Evolutionary conservation across 2,888 invertebrate species (phyloP), one percentile per base, ranked within the genome.

Genomic region (Plebejus argus): DNA sequence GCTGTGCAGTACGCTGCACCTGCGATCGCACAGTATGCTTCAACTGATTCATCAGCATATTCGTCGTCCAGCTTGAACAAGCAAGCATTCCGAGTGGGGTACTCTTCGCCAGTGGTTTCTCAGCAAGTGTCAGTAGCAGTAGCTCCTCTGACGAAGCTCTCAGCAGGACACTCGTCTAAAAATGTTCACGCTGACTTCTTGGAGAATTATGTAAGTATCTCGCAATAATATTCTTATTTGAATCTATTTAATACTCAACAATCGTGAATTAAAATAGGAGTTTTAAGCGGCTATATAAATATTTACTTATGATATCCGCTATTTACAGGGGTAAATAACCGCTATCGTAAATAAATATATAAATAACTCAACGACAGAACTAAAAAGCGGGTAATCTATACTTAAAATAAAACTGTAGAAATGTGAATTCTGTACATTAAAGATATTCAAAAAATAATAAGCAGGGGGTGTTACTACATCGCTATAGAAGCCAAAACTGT

Each of bases 171-270:
- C 23, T 85, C 89, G 23, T 88, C 89, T 28, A 95, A 95, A 86
- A 94, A 95, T 82, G 93, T 95, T n/a, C 94, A 95, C 82, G 91
- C 93, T 15, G 95, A 95, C 78, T 95, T 96, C 85, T 85, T 95
- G 83, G 95, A 96, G 85, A 95, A 96, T 84, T 96, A 95, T 85
- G 96, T 96, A 86, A 95, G 95, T 94, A 23, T 7, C 2, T 18
- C n/a, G n/a, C n/a, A n/a, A n/a, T 6, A 45, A 49, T 56, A 23
- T 7, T 23, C 12, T 61, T 3, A 12, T 61, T 61, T 3, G 3
- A 45, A 39, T 39, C 6, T n/a, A n/a, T n/a, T n/a, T 0, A 10
- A 23, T 61, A 61, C 10, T 12, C 12, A 23, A 23, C 1, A 23
- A 20, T 23, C 12, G 18, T 33, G n/a, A n/a, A n/a, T n/a, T n/a